Conservation (phyloP, 2,113 vertebrate genomes). For the Leucoraja erinaceus region DNA sequence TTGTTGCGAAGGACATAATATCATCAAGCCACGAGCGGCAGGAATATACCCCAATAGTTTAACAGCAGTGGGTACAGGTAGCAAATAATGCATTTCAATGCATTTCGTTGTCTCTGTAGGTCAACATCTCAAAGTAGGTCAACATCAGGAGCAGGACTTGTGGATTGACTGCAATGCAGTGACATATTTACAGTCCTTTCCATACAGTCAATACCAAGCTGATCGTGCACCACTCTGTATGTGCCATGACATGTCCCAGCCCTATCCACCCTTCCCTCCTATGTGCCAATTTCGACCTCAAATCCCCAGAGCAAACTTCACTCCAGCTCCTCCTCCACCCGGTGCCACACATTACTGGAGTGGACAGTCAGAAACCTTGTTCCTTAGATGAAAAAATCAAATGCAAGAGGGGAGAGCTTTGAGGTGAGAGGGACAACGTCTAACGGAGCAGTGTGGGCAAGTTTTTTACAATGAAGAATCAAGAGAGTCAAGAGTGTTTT, state of each 20-base stretch:
- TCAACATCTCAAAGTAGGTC: neutral
- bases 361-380: too few species aligned
- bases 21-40: neutral
- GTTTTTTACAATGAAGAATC: too few species aligned
- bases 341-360: too few species aligned
- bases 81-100: too few species aligned
- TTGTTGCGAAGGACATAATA: neutral
- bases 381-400: too few species aligned
- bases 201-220: neutral
- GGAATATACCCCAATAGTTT: neutral
- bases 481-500: too few species aligned
- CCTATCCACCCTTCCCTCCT: neutral
- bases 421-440: too few species aligned
- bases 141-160: neutral
- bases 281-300: neutral
- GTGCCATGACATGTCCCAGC: neutral
- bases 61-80: neutral
- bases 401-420: too few species aligned
- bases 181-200: neutral
- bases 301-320: neutral
- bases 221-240: neutral
- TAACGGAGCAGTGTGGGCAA: too few species aligned
- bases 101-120: too few species aligned
- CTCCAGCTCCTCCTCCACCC: too few species aligned
- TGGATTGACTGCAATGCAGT: neutral